Evolutionary conservation across 2,113 vertebrate genomes (phyloP), one percentile per base, ranked within the genome.

Genomic region (Gobius niger): DNA sequence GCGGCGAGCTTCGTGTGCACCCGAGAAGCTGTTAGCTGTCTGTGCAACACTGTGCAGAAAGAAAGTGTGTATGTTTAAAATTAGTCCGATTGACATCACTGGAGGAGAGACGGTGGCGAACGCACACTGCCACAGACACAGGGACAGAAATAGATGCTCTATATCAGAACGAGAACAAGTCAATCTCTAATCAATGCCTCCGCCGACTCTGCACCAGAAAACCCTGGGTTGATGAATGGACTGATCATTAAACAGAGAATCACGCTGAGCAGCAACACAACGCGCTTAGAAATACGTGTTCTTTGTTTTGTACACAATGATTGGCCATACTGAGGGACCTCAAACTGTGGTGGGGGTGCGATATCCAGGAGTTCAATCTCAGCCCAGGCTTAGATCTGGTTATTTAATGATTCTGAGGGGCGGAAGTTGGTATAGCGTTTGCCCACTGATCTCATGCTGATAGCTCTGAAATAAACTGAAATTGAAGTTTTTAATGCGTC

Each of bases 71-170:
- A 69, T 62, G 76, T 83, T 84, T 79, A 81, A 76, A 85, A 82
- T 78, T 70, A 74, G 75, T 65, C 71, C 57, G 57, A 86, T 76
- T 75, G 68, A 80, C 70, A 71, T 84, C 85, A 86, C 47, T 79
- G 41, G 52, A 82, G 70, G 77, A 68, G 76, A 74, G 62, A 66
- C 47, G 47, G 5, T 24, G 34, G 13, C 54, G 57, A 49, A 72
- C 44, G 47, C 44, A 59, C 52, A 63, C 34, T 9, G 56, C 13
- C 57, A 67, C 50, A 42, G 67, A 65, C 44, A 49, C 15, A 13
- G 47, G 13, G 73, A 88, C 64, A 53, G 72, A 88, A 90, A 90
- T 90, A 91, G 84, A 84, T 85, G 83, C 80, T 91, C 89, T 89
- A 87, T 80, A 90, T 89, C 83, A 89, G 82, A 86, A 84, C 71